Base-by-base conservation (phyloP, 2,888 invertebrate species). In the Ditylenchus weischeri region DNA sequence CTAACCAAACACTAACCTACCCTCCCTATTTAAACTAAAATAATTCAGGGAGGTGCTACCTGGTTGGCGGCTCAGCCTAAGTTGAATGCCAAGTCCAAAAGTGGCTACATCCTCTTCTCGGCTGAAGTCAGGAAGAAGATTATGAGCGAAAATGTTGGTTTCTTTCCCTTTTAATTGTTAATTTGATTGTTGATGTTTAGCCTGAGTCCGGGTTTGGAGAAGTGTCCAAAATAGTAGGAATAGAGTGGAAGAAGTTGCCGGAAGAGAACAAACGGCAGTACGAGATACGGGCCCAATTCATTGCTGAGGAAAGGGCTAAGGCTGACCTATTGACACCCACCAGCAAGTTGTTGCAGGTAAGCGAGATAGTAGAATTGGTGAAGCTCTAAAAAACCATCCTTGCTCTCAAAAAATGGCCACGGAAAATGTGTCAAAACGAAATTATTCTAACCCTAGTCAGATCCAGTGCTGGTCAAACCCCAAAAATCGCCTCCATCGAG, bases 51-150 rank as follows among this genome's bases (percentile, higher is more conserved):
- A 10, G 43, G 43, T 43, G 48, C 66, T 23, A 19, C 73, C 38
- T 80, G 81, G 80, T 72, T 80, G 23, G 75, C 78, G 13, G 57
- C 68, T 35, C 81, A 81, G 67, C 80, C 80, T 23, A 81, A 81
- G 65, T 67, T 80, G 59, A 78, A 79, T 47, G 73, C 79, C 50
- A 82, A 83, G 60, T 79, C 79, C 64, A 83, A 83, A 65, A 95
- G 94, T 69, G 96, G 96, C 11, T 98, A 98, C 86, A 96, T 98
- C 77, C 87, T 98, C 69, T 98, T 94, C 86, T 94, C 96, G 54
- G 91, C 94, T 82, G 96, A 98, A 86, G 90, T 93, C 60, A 88
- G 98, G 65, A 92, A 93, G 84, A 89, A 89, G 64, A 91, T 96
- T 74, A 90, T 92, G 73, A 90, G 91, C 77, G 92, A 90, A 83